phyloP scores from a whole-genome alignment of 2,113 vertebrate species.

The Phylloscopus trochiloides region DNA sequence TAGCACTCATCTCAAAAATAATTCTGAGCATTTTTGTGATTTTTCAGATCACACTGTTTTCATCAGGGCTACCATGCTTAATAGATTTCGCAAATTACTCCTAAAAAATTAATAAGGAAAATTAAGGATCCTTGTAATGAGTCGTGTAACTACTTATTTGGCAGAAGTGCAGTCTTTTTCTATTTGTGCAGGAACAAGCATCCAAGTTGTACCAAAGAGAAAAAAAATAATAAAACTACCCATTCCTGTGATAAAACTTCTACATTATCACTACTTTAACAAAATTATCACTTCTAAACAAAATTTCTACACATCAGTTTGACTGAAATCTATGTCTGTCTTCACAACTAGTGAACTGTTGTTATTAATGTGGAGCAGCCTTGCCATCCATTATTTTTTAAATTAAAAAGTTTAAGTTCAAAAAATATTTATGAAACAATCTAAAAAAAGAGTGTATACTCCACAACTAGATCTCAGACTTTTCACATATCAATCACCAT shows the following conservation, averaged over 20 bases:
- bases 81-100: constrained; percentile 52
- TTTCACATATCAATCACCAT: neutral
- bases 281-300: neutral
- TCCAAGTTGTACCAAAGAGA: neutral
- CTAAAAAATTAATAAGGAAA: constrained; percentile 57
- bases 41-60: constrained; percentile 57
- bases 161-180: neutral
- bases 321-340: neutral
- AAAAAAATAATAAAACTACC: neutral
- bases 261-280: neutral
- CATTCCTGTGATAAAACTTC: neutral
- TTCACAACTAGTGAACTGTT: neutral
- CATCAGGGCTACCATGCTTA: neutral
- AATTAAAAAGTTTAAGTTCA: neutral
- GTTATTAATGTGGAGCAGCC: neutral
- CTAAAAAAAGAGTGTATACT: neutral
- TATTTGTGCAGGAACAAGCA: neutral
- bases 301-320: neutral
- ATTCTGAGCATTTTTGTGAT: constrained; percentile 43
- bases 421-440: neutral
- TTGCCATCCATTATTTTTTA: neutral
- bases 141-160: constrained; percentile 50
- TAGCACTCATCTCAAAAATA: constrained; percentile 77
- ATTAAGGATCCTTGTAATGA: constrained; percentile 49
- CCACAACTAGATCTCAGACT: neutral